These are phyloP conservation scores for Polia nebulosa DNA, from an alignment of 2,888 invertebrate genomes.

Conservation along the genomic window DNA sequence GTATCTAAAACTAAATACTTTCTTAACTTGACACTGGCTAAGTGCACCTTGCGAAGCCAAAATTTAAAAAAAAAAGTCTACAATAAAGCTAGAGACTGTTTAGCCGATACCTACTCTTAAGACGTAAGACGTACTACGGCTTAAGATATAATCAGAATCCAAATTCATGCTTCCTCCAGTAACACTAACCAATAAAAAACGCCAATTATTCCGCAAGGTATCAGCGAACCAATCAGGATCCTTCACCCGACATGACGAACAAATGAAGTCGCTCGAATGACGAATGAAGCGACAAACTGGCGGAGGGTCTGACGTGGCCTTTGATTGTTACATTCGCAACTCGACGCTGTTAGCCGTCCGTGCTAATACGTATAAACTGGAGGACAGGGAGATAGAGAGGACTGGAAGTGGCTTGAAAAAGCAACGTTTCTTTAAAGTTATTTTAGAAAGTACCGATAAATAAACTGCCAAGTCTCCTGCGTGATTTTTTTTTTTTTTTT, in stretches of 20 bases:
- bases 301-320: conserved; percentile 69
- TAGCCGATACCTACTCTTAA: no score
- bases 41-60: no score
- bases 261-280: conserved; percentile 70
- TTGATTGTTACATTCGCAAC: conserved; percentile 75
- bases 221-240: conserved; percentile 26
- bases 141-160: conserved; percentile 1
- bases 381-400: conserved; percentile 4
- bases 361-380: conserved; percentile 62
- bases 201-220: conserved; percentile 16
- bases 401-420: conserved; percentile 44
- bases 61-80: no score
- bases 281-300: conserved; percentile 75
- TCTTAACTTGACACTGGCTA: no score
- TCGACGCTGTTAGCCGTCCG: conserved; percentile 61
- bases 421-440: no score
- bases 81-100: no score
- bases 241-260: conserved; percentile 34
- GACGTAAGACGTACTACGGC: no score
- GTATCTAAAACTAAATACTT: no score
- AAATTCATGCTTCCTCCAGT: background rate
- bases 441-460: no score
- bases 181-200: conserved; percentile 16
- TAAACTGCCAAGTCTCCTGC: no score
- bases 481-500: no score